Evolutionary conservation across 2,888 invertebrate genomes (phyloP), one percentile per base, ranked within the genome.

Genomic region (Pollenia amentaria): DNA sequence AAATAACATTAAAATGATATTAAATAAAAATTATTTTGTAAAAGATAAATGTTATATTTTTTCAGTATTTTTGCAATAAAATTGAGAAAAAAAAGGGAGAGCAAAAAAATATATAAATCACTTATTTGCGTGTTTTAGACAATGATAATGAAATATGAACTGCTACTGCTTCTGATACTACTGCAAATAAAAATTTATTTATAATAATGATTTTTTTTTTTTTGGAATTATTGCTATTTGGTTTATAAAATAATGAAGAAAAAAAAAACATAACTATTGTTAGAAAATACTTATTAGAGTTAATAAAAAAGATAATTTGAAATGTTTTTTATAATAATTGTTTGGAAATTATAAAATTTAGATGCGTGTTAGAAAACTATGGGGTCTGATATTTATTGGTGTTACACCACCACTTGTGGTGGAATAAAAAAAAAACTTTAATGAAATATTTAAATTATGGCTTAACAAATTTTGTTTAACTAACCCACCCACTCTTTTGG

Each of bases 121-220:
- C 87, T 87, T 87, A 84, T 87, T 87, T 87, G 87, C 87, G 87
- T 87, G 87, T 87, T 87, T 77, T 87, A 84, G 84, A 87, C 84
- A 87, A 81, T 84, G 84, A 84, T 84, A 87, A 84, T 70, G 73
- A 83, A 67, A 51, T 46, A 70, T 78, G 76, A 44, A 77, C 64
- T 29, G 64, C 51, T 55, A 29, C 29, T 29, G 29, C 29, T 29
- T 29, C 29, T 29, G 29, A 29, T 29, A 29, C 6, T 29, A 29
- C 29, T 29, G 29, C 44, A 14, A 44, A 79, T 18, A 7, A 44
- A 70, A 80, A 53, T 80, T 64, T 53, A 72, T 64, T 80, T 80
- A 53, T 53, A 53, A 72, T 80, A 80, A 64, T 72, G 38, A 55
- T 72, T 48, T 4, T 48, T 14, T 40, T 62, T 14, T 62, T 75